phyloP scores from a whole-genome alignment of 2,888 invertebrate genomes.

The Octonoba sinensis region DNA sequence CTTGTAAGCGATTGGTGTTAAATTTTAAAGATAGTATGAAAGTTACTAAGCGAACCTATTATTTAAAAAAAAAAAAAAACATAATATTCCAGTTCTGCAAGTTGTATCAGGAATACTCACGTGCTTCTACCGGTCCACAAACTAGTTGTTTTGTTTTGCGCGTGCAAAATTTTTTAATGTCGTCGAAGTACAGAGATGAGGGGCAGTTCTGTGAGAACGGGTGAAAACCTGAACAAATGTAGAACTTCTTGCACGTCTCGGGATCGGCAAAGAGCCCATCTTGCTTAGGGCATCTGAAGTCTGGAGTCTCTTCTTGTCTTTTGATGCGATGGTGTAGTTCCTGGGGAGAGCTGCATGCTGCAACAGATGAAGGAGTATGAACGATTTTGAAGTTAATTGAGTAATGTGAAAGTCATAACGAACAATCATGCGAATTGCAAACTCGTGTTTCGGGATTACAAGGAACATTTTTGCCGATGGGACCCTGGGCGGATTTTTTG shows the following conservation, averaged over 20 bases:
- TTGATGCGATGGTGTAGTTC: slow-evolving; percentile 7
- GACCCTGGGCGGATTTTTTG: no score
- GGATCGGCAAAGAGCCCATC: slow-evolving; percentile 68
- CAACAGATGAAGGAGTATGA: not conserved
- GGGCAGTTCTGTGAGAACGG: slow-evolving; percentile 91
- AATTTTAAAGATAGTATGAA: no score
- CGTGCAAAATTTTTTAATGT: slow-evolving; percentile 89
- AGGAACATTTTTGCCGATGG: no score
- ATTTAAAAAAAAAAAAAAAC: no score
- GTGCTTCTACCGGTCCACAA: slow-evolving; percentile 83
- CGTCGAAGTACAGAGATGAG: slow-evolving; percentile 90
- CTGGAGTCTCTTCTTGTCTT: slow-evolving; percentile 35
- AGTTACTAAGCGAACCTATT: no score
- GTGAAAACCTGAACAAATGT: slow-evolving; percentile 84
- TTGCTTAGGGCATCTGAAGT: slow-evolving; percentile 67
- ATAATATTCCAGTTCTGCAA: not conserved
- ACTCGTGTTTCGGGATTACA: no score
- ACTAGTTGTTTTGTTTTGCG: slow-evolving; percentile 86
- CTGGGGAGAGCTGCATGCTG: not conserved
- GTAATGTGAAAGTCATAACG: no score
- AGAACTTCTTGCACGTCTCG: slow-evolving; percentile 67
- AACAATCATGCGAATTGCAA: no score
- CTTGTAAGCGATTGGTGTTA: no score
- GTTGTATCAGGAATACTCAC: slow-evolving; percentile 21
- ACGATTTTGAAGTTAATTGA: no score